Conservation (phyloP, 2,888 invertebrate species). For the Furcula furcula region DNA sequence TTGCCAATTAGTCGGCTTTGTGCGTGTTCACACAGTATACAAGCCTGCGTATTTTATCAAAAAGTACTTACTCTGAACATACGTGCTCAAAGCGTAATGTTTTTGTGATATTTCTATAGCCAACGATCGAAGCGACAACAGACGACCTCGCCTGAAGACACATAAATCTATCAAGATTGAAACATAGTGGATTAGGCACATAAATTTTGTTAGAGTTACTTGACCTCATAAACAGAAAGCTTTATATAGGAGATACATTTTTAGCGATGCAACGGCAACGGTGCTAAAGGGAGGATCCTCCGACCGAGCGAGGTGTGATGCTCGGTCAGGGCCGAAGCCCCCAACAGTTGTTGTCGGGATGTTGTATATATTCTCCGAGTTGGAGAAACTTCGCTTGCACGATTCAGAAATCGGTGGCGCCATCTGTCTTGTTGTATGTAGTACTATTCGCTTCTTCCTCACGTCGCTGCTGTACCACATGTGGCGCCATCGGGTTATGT, state of each 20-base stretch:
- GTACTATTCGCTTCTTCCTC: too few species aligned
- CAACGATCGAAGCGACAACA: constrained; percentile 11
- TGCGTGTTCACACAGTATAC: constrained; percentile 8
- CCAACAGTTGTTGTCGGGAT: too few species aligned
- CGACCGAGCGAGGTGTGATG: too few species aligned
- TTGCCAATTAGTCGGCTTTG: constrained; percentile 46
- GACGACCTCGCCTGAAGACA: constrained; percentile 29
- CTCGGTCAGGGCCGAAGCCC: too few species aligned
- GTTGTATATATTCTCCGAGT: too few species aligned
- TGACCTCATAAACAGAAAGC: constrained; percentile 25
- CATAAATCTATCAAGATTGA: constrained; percentile 46
- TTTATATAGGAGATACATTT: constrained; percentile 6
- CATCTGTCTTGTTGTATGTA: too few species aligned
- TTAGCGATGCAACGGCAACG: too few species aligned
- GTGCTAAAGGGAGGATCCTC: too few species aligned
- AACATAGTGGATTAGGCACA: constrained; percentile 45
- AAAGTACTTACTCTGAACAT: neutral
- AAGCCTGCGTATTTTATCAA: neutral
- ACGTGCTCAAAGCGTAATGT: constrained; percentile 2
- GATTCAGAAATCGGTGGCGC: too few species aligned
- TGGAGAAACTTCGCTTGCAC: too few species aligned
- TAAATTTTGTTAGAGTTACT: constrained; percentile 35
- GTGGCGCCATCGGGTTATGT: too few species aligned
- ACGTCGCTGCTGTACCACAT: too few species aligned
- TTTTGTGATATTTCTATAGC: constrained; percentile 10